Percentiles rank a stretch among this genome's conserved stretches.
Conservation (phyloP, 30 jellyfish, hydroid and myxozoan species). For the Sanderia malayensis region DNA sequence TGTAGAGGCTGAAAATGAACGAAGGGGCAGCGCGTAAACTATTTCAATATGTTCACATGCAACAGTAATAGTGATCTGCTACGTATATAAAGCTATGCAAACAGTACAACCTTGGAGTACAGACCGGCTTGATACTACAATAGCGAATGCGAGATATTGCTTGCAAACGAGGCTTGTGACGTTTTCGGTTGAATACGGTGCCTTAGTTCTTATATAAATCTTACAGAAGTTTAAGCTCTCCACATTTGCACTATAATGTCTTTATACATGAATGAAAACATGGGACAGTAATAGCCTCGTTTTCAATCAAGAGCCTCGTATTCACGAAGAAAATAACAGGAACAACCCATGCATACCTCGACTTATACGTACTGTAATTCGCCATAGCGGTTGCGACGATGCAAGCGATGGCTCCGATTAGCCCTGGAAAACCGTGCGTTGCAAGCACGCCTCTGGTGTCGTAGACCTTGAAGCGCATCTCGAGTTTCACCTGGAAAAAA, state of each 20-base stretch:
- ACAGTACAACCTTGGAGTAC: background rate
- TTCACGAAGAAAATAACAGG: no score
- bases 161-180: background rate
- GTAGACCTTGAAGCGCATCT: constrained; percentile 54
- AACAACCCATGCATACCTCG: no score
- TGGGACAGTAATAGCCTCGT: no score
- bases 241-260: no score
- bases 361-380: constrained; percentile 53
- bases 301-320: no score
- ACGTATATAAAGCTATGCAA: background rate
- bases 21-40: background rate
- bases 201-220: no score
- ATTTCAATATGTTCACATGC: background rate
- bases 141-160: background rate
- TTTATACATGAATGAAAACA: no score
- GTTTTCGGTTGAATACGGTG: no score
- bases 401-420: constrained; percentile 70
- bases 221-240: no score
- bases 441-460: constrained; percentile 91
- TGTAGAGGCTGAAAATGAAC: constrained; percentile 58
- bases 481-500: constrained; percentile 55
- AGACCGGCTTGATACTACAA: background rate
- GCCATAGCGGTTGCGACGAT: constrained; percentile 75
- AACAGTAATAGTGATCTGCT: background rate
- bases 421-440: constrained; percentile 76